Evolutionary conservation across 1,140 invertebrate genomes (phyloP).

Genomic region (Pseudachorutes palmiensis): DNA sequence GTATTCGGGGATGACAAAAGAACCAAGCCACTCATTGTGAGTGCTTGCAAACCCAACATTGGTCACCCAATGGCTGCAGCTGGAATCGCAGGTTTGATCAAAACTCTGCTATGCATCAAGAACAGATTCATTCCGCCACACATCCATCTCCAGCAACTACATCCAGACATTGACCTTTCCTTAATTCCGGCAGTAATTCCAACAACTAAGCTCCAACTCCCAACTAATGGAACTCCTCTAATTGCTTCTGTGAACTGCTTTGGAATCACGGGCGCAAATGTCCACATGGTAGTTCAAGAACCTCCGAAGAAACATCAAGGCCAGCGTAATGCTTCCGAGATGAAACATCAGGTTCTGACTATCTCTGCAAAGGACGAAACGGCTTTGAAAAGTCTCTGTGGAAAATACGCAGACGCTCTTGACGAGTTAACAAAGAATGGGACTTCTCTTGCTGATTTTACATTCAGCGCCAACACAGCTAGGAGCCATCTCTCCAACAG

Average conservation of each 20-base stretch:
- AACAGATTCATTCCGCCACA: slow-evolving; percentile 13
- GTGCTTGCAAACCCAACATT: slow-evolving; percentile 54
- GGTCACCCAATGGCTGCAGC: slow-evolving; percentile 53
- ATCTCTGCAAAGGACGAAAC: slow-evolving; percentile 16
- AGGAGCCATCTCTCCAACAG: slow-evolving; percentile 13
- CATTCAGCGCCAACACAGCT: slow-evolving; percentile 13
- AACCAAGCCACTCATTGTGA: slow-evolving; percentile 46
- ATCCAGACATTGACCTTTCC: slow-evolving; percentile 20
- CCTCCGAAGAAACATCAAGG: neutral
- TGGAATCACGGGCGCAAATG: slow-evolving; percentile 19
- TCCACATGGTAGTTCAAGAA: slow-evolving; percentile 11
- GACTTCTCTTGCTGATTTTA: slow-evolving; percentile 5
- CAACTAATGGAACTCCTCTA: neutral
- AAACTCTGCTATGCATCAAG: slow-evolving; percentile 16
- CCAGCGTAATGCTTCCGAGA: neutral
- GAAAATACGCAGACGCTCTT: slow-evolving; percentile 5
- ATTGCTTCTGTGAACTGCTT: slow-evolving; percentile 12
- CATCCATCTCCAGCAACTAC: slow-evolving; percentile 11
- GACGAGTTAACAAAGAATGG: neutral
- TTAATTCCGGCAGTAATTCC: slow-evolving; percentile 17
- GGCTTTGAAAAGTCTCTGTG: slow-evolving; percentile 17
- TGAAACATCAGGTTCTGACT: neutral
- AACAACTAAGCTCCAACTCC: neutral
- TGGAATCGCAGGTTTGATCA: slow-evolving; percentile 19
- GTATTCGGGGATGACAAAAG: slow-evolving; percentile 41